Percentiles rank a stretch among this genome's conserved stretches.
Evolutionary conservation across 2,797 vertebrate species (phyloP).

Genomic region (Lutra lutra): DNA sequence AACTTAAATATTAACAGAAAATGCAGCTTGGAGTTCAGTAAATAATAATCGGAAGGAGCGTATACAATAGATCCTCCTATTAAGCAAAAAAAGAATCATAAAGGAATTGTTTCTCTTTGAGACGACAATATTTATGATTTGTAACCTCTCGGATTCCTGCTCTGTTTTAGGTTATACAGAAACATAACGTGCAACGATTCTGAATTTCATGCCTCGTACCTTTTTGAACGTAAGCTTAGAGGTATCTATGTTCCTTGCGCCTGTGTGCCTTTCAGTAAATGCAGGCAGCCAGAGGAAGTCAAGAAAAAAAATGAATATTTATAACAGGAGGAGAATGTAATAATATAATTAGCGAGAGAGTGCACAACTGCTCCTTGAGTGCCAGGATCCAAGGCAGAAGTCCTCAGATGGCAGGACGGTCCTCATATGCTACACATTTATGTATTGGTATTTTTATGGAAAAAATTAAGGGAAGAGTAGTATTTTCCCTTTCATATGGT

Average conservation of each 20-base stretch:
- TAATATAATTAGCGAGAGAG: slow-evolving; percentile 80
- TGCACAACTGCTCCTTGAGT: slow-evolving; percentile 78
- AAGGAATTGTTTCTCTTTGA: slow-evolving; percentile 72
- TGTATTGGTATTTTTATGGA: not conserved
- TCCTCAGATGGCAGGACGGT: slow-evolving; percentile 40
- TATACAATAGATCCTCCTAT: slow-evolving; percentile 63
- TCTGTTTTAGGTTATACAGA: slow-evolving; percentile 47
- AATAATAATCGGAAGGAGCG: slow-evolving; percentile 78
- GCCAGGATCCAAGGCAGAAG: slow-evolving; percentile 75
- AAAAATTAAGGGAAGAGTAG: not conserved
- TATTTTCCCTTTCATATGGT: slow-evolving; percentile 5
- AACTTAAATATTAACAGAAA: slow-evolving; percentile 82
- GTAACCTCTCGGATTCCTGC: slow-evolving; percentile 62
- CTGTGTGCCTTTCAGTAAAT: slow-evolving; percentile 73
- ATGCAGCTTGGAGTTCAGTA: slow-evolving; percentile 77
- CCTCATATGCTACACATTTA: slow-evolving; percentile 62
- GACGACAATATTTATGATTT: slow-evolving; percentile 68
- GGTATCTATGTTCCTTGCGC: slow-evolving; percentile 49
- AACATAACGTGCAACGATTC: not conserved
- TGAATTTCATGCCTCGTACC: slow-evolving; percentile 38
- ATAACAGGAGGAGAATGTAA: slow-evolving; percentile 72
- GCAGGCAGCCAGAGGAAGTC: slow-evolving; percentile 72
- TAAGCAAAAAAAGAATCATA: slow-evolving; percentile 13
- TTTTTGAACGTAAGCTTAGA: slow-evolving; percentile 41
- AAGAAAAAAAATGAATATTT: slow-evolving; percentile 81